Percentiles rank a stretch among this genome's conserved stretches.
Evolutionary conservation across 2,113 vertebrate species (phyloP).

Genomic region (Corvus moneduloides): DNA sequence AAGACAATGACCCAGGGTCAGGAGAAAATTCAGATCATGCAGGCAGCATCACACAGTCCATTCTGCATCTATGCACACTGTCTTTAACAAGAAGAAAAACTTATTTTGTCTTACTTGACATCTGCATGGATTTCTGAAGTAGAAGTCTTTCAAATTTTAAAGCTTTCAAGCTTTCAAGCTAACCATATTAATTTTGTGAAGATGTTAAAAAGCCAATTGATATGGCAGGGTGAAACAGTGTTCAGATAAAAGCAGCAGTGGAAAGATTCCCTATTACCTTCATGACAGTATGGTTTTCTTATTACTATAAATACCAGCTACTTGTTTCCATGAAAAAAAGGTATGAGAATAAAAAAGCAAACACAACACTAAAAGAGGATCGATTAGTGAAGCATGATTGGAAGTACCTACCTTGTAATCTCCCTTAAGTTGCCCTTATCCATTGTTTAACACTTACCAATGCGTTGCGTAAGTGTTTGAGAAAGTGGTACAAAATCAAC

Average conservation of each 20-base stretch:
- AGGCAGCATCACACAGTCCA: not conserved
- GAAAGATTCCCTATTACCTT: not conserved
- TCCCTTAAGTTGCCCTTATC: not conserved
- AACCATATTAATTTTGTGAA: not conserved
- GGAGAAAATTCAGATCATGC: not conserved
- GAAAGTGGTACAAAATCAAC: not conserved
- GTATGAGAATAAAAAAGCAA: not conserved
- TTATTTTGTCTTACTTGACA: not conserved
- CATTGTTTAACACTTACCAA: not conserved
- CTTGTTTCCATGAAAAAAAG: not conserved
- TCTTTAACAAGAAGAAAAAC: not conserved
- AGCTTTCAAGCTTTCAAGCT: not conserved
- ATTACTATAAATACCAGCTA: not conserved
- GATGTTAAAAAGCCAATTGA: not conserved
- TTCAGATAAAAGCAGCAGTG: not conserved
- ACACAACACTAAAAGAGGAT: not conserved
- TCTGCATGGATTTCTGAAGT: not conserved
- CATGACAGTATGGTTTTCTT: fast-evolving
- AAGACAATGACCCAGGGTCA: not conserved
- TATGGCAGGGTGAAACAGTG: not conserved
- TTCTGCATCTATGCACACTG: not conserved
- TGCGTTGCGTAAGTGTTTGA: too few relatives aligned
- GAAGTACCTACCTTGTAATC: not conserved
- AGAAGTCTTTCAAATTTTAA: not conserved
- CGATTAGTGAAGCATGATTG: not conserved